phyloP scores from a whole-genome alignment of 2,113 vertebrate species.

The Corvus hawaiiensis region DNA sequence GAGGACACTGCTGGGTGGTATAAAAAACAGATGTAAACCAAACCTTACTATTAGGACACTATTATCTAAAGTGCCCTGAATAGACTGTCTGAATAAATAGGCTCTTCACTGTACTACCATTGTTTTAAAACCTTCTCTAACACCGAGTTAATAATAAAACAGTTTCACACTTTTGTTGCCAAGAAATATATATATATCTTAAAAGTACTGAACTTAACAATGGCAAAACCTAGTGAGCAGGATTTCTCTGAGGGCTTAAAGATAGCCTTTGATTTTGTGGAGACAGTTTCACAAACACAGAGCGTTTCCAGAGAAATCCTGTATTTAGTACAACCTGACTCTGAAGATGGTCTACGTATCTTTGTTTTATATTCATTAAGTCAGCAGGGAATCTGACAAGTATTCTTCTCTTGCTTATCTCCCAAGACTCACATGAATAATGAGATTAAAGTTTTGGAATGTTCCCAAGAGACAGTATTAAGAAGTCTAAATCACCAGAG shows the following conservation, averaged over 20 bases:
- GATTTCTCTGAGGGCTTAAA: not conserved
- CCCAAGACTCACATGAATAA: constrained; percentile 10
- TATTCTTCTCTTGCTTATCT: constrained; percentile 14
- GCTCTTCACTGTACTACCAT: not conserved
- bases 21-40: not conserved
- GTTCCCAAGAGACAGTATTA: constrained; percentile 7
- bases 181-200: not conserved
- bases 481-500: not conserved
- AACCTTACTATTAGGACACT: not conserved
- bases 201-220: not conserved
- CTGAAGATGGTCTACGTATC: not conserved
- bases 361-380: constrained; percentile 29
- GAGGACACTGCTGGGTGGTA: not conserved
- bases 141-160: not conserved
- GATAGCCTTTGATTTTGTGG: not conserved
- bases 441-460: constrained; percentile 31
- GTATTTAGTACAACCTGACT: not conserved
- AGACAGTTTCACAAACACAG: not conserved
- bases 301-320: not conserved
- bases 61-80: not conserved
- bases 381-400: not conserved
- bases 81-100: not conserved
- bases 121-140: not conserved
- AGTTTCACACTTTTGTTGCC: not conserved
- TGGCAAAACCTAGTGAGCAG: not conserved